phyloP scores from a whole-genome alignment of 2,797 vertebrate genomes.

The Hirundo rustica region DNA sequence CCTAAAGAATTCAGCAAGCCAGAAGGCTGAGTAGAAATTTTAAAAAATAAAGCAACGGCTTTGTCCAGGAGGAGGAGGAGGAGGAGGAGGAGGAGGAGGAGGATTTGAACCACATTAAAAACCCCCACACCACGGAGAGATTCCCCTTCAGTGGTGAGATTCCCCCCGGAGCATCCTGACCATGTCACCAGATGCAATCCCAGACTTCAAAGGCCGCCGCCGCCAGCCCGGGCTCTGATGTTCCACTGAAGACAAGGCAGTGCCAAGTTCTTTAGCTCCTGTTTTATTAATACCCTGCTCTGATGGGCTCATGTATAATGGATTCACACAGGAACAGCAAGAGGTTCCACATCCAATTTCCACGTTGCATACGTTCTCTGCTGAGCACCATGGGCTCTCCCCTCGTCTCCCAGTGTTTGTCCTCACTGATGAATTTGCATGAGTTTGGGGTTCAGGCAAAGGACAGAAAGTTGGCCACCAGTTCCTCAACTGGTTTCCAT shows the following conservation, averaged over 20 bases:
- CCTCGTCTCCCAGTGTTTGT: background rate
- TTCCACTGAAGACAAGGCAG: constrained; percentile 32
- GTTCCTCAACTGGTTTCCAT: background rate
- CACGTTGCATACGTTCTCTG: background rate
- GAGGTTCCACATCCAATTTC: constrained; percentile 39
- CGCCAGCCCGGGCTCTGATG: constrained; percentile 35
- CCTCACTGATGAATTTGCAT: background rate
- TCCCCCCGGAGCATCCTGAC: background rate
- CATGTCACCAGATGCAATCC: background rate
- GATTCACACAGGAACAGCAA: constrained; percentile 57
- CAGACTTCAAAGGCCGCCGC: constrained; percentile 19
- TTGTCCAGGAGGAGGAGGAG: background rate
- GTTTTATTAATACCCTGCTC: constrained; percentile 75
- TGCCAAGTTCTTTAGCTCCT: constrained; percentile 63
- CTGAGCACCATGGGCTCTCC: background rate
- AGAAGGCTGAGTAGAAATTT: background rate
- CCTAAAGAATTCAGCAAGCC: background rate
- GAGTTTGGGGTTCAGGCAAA: background rate
- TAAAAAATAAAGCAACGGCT: background rate
- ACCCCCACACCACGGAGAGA: background rate
- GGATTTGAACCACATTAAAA: background rate
- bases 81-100: background rate
- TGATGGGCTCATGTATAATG: constrained; percentile 75
- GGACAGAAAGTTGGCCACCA: background rate
- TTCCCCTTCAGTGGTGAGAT: background rate